phyloP scores from a whole-genome alignment of 2,113 vertebrate genomes.

The Ctenomys sociabilis region DNA sequence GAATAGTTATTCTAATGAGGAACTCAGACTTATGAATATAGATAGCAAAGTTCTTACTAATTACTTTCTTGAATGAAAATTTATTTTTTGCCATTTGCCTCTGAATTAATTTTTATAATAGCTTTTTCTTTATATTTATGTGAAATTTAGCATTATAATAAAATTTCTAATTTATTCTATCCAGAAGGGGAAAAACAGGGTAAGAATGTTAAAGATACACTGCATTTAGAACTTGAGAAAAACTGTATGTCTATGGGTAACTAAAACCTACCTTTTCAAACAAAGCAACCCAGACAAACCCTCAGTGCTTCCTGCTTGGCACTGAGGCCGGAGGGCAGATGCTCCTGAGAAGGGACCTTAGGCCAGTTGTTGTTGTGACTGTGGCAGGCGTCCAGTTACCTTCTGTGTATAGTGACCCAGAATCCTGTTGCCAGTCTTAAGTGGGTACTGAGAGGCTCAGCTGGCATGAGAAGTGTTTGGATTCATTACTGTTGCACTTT shows the following conservation, averaged over 20 bases:
- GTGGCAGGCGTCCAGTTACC: no score
- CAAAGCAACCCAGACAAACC: no score
- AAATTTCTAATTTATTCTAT: background rate
- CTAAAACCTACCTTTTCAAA: background rate
- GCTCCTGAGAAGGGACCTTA: no score
- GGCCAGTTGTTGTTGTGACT: no score
- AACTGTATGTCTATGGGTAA: background rate
- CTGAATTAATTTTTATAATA: conserved; percentile 49
- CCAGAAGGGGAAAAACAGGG: background rate
- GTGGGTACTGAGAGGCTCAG: no score
- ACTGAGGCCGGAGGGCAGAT: no score
- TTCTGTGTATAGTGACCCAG: no score
- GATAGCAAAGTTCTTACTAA: conserved; percentile 49
- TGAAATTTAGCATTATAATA: conserved; percentile 38
- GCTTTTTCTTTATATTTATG: background rate
- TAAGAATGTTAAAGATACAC: background rate
- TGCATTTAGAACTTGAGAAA: conserved; percentile 1
- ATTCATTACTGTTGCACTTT: no score
- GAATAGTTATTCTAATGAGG: conserved; percentile 38
- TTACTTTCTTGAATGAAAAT: conserved; percentile 53
- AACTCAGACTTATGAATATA: conserved; percentile 21
- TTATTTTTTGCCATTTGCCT: conserved; percentile 48
- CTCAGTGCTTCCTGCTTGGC: no score
- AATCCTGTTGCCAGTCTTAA: no score
- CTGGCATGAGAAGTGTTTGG: no score